Evolutionary conservation across 2,888 invertebrate species (phyloP).

Genomic region (Troides aeacus): DNA sequence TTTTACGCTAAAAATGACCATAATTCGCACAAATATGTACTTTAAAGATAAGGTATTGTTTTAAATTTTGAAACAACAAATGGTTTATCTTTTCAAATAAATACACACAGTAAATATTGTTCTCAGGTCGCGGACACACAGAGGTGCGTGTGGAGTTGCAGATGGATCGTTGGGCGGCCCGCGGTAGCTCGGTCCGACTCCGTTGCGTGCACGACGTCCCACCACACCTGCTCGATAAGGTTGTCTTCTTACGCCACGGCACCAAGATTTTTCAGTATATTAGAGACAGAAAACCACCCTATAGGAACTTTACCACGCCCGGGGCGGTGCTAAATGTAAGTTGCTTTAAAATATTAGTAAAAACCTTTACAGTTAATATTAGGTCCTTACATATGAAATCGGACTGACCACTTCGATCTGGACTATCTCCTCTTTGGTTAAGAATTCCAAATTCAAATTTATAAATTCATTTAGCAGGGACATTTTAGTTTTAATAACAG

Average conservation of each 20-base stretch:
- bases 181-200: slow-evolving; percentile 85
- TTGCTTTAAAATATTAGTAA: slow-evolving; percentile 37
- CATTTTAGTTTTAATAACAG: too few species aligned
- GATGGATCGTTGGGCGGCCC: slow-evolving; percentile 86
- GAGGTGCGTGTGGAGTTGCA: slow-evolving; percentile 83
- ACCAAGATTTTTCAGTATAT: slow-evolving; percentile 90
- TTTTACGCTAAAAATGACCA: too few species aligned
- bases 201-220: slow-evolving; percentile 88
- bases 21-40: too few species aligned
- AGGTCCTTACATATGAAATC: too few species aligned
- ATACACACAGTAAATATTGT: background rate
- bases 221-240: slow-evolving; percentile 87
- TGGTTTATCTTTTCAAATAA: background rate
- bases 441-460: too few species aligned
- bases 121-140: slow-evolving; percentile 69
- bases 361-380: background rate
- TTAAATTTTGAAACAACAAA: background rate
- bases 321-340: slow-evolving; percentile 89
- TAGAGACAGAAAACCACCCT: slow-evolving; percentile 87
- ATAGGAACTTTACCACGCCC: slow-evolving; percentile 82
- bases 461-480: too few species aligned
- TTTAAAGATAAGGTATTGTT: background rate
- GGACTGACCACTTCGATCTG: too few species aligned
- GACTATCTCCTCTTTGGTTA: too few species aligned
- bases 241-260: slow-evolving; percentile 85